Percentiles rank a stretch among this genome's conserved stretches.
Conservation (phyloP, 2,888 invertebrate genomes). For the Stomorhina lunata region DNA sequence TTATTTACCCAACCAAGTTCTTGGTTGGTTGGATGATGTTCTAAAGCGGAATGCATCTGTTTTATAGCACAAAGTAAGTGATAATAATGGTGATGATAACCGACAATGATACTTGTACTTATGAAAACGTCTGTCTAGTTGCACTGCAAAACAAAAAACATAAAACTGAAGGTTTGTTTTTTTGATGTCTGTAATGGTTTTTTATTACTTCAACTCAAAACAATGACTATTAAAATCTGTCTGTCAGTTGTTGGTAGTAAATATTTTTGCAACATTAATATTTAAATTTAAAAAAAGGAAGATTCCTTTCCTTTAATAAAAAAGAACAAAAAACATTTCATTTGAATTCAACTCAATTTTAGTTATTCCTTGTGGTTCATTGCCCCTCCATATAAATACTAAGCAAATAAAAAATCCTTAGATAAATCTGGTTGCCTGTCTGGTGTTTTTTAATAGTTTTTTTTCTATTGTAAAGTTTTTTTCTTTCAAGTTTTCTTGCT, state of each 20-base stretch:
- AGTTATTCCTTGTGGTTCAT: conserved; percentile 37
- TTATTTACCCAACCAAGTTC: conserved; percentile 8
- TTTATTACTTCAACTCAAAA: conserved; percentile 24
- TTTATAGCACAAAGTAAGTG: conserved; percentile 51
- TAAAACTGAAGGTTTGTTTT: conserved; percentile 21
- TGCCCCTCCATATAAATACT: too few species aligned
- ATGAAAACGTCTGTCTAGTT: conserved; percentile 45
- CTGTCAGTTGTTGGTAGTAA: conserved; percentile 25
- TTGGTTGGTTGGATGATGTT: not conserved
- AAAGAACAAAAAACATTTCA: conserved; percentile 4
- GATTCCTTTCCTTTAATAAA: not conserved
- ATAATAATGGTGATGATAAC: conserved; percentile 58
- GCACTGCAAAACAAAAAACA: conserved; percentile 27
- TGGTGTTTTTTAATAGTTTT: conserved; percentile 6
- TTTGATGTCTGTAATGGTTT: conserved; percentile 17
- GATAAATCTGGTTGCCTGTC: conserved; percentile 44
- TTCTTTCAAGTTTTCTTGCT: not conserved
- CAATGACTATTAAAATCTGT: conserved; percentile 54
- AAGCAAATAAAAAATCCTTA: not conserved
- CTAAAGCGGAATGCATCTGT: conserved; percentile 29
- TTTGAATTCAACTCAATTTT: conserved; percentile 7
- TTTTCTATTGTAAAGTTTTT: not conserved
- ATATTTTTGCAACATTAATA: conserved; percentile 54
- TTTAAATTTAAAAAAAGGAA: conserved; percentile 14
- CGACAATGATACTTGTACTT: conserved; percentile 52